Evolutionary conservation across 2,797 vertebrate species (phyloP), one percentile per base, ranked within the genome.

Genomic region (Discoglossus pictus): DNA sequence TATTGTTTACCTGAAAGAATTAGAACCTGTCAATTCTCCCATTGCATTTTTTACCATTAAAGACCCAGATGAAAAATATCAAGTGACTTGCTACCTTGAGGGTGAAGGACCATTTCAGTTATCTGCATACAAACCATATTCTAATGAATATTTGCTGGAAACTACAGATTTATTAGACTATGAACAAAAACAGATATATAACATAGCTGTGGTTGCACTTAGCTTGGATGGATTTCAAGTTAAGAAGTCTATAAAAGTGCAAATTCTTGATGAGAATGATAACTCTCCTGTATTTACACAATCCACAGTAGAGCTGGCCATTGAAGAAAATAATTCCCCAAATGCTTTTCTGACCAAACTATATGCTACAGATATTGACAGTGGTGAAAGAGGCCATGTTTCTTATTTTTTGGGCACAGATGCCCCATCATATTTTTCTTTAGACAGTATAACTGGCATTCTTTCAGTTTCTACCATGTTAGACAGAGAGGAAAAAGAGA

Each of bases 401-500:
- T 86, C 87, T 1, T 99, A 95, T 81, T 90, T 93, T 34, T 90
- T 99, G 21, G 94, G 94, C 56, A 82, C 92, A 1, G 93, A 98
- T 52, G 90, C 94, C 1, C 94, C 96, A 1, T 88, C 89, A 1
- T 89, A 94, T 75, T 99, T 99, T 82, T 71, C 80, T 40, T 76
- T 99, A 73, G 94, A 98, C 77, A 91, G 78, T 18, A 64, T 75
- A 58, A 94, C 93, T 1, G 97, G 97, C 13, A 89, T 96, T 71
- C 86, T 99, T 65, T 93, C 90, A 1, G 94, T 97, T 76, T 87
- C 90, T 3, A 90, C 92, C 8, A 92, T 93, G 0, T 79, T 99
- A 23, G 96, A 99, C 80, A 88, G 97, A 35, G 97, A 99, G 80
- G 93, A 98, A 81, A 98, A 94, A 82, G 96, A 97, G 72, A 95